Conservation (phyloP, 2,888 invertebrate genomes). For the Dascillus cervinus region DNA sequence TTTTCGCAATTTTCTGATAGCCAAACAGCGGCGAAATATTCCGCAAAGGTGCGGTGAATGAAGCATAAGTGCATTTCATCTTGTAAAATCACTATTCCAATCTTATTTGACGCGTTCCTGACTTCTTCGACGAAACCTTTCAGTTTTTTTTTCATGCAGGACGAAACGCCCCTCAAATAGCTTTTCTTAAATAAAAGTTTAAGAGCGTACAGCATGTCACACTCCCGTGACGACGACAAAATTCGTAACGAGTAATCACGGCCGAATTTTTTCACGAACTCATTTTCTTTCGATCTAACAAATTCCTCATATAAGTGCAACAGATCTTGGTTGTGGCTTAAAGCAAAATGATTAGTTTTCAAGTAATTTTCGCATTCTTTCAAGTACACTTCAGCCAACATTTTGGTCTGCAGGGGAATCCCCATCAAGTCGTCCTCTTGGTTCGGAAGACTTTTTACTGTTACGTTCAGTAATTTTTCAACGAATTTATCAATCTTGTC, state of each 20-base stretch:
- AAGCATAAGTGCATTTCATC: constrained; percentile 1
- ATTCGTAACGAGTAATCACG: not conserved
- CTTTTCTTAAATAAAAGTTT: constrained; percentile 2
- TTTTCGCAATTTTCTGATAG: constrained; percentile 1
- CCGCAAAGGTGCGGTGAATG: constrained; percentile 7
- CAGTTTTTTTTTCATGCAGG: not conserved
- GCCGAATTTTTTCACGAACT: constrained; percentile 3
- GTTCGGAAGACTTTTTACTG: not conserved
- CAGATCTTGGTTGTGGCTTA: constrained; percentile 3
- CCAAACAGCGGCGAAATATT: constrained; percentile 7
- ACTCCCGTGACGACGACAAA: not conserved
- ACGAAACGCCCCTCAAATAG: constrained; percentile 1
- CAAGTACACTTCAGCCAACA: constrained; percentile 3
- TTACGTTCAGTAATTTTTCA: not conserved
- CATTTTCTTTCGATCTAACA: constrained; percentile 1
- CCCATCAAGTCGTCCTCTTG: constrained; percentile 4
- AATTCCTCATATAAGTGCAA: constrained; percentile 5
- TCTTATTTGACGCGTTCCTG: constrained; percentile 2
- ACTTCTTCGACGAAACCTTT: constrained; percentile 2
- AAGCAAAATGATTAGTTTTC: constrained; percentile 1
- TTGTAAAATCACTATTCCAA: constrained; percentile 5
- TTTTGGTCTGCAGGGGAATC: constrained; percentile 4
- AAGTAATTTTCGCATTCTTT: constrained; percentile 2
- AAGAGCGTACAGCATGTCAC: constrained; percentile 4
- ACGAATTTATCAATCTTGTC: constrained; percentile 1